A percentile compares a stretch with the other conserved stretches of the same genome.
Evolutionary conservation across 2,888 invertebrate species (phyloP).

Genomic region (Entomobrya multifasciata): DNA sequence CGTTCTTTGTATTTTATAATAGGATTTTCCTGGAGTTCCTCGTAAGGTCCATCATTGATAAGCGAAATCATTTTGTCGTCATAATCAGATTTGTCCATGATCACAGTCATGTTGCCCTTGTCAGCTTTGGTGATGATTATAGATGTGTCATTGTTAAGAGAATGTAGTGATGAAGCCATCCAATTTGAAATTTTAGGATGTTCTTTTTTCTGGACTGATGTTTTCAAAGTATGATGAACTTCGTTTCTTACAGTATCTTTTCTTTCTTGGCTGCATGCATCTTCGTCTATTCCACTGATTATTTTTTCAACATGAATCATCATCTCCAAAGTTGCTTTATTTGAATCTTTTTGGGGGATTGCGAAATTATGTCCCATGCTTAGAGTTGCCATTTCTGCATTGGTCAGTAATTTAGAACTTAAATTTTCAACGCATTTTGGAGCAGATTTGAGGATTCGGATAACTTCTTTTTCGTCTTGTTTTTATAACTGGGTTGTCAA

Average conservation of each 20-base stretch:
- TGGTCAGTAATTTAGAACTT: too few relatives aligned
- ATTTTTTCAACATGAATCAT: too few relatives aligned
- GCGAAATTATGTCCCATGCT: too few relatives aligned
- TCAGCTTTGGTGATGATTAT: constrained; percentile 39
- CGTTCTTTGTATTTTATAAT: not conserved
- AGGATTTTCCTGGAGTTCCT: not conserved
- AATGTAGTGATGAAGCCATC: not conserved
- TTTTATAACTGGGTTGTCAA: too few relatives aligned
- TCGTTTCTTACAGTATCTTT: not conserved
- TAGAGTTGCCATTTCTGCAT: too few relatives aligned
- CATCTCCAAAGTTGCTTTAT: too few relatives aligned
- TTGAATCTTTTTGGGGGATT: too few relatives aligned
- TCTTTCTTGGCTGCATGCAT: too few relatives aligned
- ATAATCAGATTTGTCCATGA: constrained; percentile 26
- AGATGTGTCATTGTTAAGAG: not conserved
- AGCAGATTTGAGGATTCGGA: too few relatives aligned
- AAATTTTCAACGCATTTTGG: too few relatives aligned
- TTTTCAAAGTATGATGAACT: not conserved
- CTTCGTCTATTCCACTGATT: too few relatives aligned
- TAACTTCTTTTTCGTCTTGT: too few relatives aligned
- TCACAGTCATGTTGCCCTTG: constrained; percentile 27
- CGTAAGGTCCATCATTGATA: constrained; percentile 17
- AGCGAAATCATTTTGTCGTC: not conserved
- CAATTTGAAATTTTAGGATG: not conserved
- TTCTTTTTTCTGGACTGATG: not conserved